Evolutionary conservation across 2,113 vertebrate genomes (phyloP).

Genomic region (Peromyscus californicus): DNA sequence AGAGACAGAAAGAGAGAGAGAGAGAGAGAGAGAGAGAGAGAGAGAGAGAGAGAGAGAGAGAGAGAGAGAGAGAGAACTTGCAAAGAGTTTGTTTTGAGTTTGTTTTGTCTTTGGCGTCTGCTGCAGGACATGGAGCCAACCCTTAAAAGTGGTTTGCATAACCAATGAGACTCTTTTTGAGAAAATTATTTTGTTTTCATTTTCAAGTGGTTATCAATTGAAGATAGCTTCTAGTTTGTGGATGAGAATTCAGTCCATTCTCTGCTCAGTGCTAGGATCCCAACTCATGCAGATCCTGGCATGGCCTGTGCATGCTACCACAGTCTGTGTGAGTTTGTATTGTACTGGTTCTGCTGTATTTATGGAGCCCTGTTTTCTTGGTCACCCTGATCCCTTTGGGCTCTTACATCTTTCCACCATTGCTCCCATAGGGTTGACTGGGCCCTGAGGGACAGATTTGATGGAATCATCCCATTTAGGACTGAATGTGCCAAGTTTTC

Average conservation of each 20-base stretch:
- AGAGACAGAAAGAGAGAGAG: background rate
- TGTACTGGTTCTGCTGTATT: rapidly evolving
- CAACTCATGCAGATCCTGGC: background rate
- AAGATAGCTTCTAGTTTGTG: background rate
- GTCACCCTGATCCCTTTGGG: background rate
- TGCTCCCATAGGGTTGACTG: background rate
- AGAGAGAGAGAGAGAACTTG: background rate
- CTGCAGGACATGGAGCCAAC: too few relatives aligned
- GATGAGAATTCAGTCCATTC: background rate
- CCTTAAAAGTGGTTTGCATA: background rate
- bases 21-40: background rate
- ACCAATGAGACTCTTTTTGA: background rate
- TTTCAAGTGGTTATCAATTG: background rate
- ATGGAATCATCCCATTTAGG: background rate
- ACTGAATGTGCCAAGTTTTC: background rate
- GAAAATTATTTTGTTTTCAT: background rate
- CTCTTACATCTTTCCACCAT: background rate
- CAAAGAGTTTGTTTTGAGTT: background rate
- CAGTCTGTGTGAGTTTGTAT: background rate
- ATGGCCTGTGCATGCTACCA: background rate
- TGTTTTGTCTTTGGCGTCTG: background rate
- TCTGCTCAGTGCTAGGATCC: background rate
- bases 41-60: background rate
- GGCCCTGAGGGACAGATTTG: too few relatives aligned
- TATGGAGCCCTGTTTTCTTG: background rate